Conservation (phyloP, 2,113 vertebrate species). For the Bagarius yarrelli region DNA sequence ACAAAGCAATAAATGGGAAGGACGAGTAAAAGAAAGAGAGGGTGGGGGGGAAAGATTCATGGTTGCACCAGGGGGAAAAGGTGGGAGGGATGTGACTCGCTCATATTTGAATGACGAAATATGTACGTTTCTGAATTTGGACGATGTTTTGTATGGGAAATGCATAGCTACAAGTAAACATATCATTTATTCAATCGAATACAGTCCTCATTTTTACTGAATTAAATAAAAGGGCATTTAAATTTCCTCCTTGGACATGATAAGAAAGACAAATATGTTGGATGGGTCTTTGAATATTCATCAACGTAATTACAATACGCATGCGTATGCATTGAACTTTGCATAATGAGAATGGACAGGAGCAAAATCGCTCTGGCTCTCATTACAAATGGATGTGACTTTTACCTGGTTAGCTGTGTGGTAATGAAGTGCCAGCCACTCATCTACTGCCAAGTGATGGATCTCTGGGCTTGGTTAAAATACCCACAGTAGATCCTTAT, state of each 20-base stretch:
- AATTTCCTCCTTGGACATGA: conserved; percentile 9
- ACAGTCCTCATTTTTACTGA: background rate
- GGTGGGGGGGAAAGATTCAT: conserved; percentile 44
- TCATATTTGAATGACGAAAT: conserved; percentile 61
- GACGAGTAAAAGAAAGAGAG: conserved; percentile 65
- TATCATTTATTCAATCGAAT: background rate
- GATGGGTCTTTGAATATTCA: conserved; percentile 49
- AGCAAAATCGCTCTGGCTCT: conserved; percentile 43
- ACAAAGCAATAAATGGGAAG: conserved; percentile 83
- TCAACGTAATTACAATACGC: conserved; percentile 50
- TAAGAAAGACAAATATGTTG: conserved; percentile 37
- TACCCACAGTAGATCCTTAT: conserved; percentile 73
- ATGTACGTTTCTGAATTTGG: conserved; percentile 57
- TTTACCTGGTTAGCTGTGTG: conserved; percentile 56
- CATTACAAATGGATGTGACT: conserved; percentile 58
- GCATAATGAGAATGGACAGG: conserved; percentile 54
- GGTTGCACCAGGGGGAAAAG: conserved; percentile 31
- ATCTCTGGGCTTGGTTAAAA: conserved; percentile 67
- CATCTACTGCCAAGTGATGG: conserved; percentile 60
- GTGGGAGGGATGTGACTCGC: conserved; percentile 58
- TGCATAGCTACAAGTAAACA: background rate
- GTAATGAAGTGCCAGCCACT: conserved; percentile 56
- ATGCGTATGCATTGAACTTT: conserved; percentile 53
- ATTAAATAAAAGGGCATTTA: background rate
- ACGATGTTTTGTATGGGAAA: conserved; percentile 34